Base-by-base conservation (phyloP, 1,140 invertebrate genomes). In the Ephestia elutella region DNA sequence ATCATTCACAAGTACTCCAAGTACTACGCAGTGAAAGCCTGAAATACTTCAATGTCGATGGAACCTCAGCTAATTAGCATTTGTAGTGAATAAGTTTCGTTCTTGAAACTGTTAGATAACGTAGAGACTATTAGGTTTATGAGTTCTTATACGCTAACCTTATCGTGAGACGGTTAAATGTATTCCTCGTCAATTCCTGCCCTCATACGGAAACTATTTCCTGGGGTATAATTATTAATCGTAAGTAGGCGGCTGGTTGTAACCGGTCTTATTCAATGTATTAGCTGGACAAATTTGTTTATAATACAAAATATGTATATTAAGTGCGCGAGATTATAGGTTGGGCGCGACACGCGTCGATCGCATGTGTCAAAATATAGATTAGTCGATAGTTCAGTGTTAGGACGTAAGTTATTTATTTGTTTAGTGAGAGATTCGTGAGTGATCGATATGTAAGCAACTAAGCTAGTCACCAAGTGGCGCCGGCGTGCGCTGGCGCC, bases 371-470 rank as follows among this genome's bases (percentile, higher is more conserved):
- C 76, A 73, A 73, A 70, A 63, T 68, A 70, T 56, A 63, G 62
- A 62, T 60, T 63, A 57, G 59, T 58, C 58, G 53, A 59, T 68
- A 75, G 75, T 68, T 76, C 69, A 75, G 72, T 73, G 71, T 78
- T 84, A 84, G 64, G 21, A 20, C 71, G 64, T 86, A 83, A 87
- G 80, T 87, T 84, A 87, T 87, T 87, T 87, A 87, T 87, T 87
- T 69, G 63, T 64, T 80, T 86, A 87, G 85, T 82, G 79, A 80
- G 79, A 82, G 73, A 75, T 54, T 59, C 62, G 69, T 70, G 75
- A 71, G 78, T 72, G 77, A 78, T 75, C 68, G 75, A 75, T 82
- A 77, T 73, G 72, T 83, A 78, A 84, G 80, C 83, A 86, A 87
- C 75, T 71, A 76, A 85, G 85, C 85, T 87, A 87, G 85, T 87